Evolutionary conservation across 2,888 invertebrate genomes (phyloP).

Genomic region (Hartigia nigra): DNA sequence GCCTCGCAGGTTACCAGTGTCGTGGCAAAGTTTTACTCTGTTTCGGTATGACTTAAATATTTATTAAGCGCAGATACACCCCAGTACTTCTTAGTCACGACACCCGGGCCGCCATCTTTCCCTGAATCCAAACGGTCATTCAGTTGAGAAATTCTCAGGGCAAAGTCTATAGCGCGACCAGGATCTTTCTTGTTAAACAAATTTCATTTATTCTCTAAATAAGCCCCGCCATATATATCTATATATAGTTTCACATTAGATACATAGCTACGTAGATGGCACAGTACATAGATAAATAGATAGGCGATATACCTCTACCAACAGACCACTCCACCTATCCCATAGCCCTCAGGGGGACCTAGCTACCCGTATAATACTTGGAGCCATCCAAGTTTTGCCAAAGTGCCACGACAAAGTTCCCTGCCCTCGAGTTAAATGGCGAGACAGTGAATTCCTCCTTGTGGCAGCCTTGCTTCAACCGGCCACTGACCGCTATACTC

Average conservation of each 20-base stretch:
- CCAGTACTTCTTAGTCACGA: neutral
- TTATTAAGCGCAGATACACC: neutral
- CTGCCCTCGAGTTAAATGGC: constrained; percentile 4
- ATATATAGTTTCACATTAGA: neutral
- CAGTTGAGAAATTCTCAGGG: neutral
- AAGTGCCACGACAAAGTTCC: constrained; percentile 1
- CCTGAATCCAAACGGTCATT: neutral
- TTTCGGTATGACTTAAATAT: neutral
- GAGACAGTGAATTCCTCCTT: constrained; percentile 6
- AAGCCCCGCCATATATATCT: neutral
- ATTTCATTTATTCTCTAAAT: neutral
- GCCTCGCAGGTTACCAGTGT: neutral
- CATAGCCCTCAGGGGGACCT: neutral
- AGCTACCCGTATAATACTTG: neutral
- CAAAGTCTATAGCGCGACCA: neutral
- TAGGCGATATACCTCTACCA: neutral
- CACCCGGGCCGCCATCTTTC: neutral
- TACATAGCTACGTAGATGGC: neutral
- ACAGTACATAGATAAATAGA: neutral
- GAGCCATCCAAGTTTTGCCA: constrained; percentile 3
- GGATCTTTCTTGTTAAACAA: neutral
- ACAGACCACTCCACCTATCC: neutral
- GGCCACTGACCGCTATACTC: constrained; percentile 16
- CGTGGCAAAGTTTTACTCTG: neutral
- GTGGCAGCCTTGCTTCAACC: constrained; percentile 5